Evolutionary conservation across 2,113 vertebrate genomes (phyloP).

Genomic region (Sorex fumeus): DNA sequence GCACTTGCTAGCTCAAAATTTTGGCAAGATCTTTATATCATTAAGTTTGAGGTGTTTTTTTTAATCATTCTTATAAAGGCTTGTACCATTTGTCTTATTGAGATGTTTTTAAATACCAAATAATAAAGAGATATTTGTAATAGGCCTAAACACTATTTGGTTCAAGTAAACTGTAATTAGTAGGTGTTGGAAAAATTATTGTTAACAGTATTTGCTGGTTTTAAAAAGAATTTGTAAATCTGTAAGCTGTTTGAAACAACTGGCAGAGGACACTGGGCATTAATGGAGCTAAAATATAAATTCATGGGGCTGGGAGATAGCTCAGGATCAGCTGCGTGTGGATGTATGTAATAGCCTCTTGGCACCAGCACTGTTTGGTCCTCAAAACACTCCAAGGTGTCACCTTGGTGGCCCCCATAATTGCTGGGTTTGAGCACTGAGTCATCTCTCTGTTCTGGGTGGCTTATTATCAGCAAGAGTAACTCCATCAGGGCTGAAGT

Average conservation of each 20-base stretch:
- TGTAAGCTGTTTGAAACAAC: not conserved
- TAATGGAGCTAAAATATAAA: not conserved
- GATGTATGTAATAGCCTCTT: no score
- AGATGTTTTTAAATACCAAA: not conserved
- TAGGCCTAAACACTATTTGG: not conserved
- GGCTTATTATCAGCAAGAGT: no score
- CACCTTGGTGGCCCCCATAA: no score
- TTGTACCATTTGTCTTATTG: not conserved
- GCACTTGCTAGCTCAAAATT: not conserved
- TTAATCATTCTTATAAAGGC: not conserved
- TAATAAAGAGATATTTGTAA: not conserved
- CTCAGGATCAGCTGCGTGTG: no score
- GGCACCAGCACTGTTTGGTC: no score
- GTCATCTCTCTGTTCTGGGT: no score
- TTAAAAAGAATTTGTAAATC: not conserved
- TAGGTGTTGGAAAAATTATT: not conserved
- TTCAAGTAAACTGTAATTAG: slow-evolving; percentile 9
- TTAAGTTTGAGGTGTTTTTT: not conserved
- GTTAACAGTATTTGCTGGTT: not conserved
- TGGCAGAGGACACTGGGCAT: not conserved
- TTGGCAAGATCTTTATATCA: not conserved
- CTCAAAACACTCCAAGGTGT: no score
- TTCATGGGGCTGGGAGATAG: not conserved
- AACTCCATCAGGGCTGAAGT: no score
- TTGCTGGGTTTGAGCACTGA: no score